Evolutionary conservation across 2,113 vertebrate species (phyloP).

Genomic region (Mobula birostris): DNA sequence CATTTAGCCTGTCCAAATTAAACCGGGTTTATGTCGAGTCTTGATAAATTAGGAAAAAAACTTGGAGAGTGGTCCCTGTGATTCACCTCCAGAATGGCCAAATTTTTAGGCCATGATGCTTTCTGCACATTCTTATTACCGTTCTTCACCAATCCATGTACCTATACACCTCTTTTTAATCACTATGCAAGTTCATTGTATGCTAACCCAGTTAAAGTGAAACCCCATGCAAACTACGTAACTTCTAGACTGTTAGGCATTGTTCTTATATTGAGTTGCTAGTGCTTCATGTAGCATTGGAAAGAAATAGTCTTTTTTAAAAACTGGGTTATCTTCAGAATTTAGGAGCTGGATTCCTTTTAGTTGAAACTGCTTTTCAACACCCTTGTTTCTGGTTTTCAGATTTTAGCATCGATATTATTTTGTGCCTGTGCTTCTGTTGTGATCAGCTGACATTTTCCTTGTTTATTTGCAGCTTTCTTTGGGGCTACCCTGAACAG

Average conservation of each 20-base stretch:
- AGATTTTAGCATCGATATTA: not conserved
- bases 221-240: not conserved
- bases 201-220: not conserved
- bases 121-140: not conserved
- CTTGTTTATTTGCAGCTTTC: constrained; percentile 65
- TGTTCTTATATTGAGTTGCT: not conserved
- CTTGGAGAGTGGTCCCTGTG: not conserved
- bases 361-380: not conserved
- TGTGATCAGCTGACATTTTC: constrained; percentile 39
- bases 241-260: not conserved
- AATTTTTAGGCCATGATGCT: not conserved
- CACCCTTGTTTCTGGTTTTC: not conserved
- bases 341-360: not conserved
- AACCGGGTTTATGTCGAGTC: too few relatives aligned
- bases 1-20: not conserved
- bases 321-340: not conserved
- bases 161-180: not conserved
- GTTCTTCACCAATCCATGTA: not conserved
- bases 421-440: constrained; percentile 31
- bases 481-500: constrained; percentile 89
- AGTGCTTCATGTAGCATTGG: not conserved
- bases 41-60: not conserved
- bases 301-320: not conserved
- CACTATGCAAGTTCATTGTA: not conserved
- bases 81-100: not conserved